These are phyloP conservation scores for Crocodylus rhombifer DNA, from an alignment of 2,797 vertebrate genomes.

Conservation along the genomic window DNA sequence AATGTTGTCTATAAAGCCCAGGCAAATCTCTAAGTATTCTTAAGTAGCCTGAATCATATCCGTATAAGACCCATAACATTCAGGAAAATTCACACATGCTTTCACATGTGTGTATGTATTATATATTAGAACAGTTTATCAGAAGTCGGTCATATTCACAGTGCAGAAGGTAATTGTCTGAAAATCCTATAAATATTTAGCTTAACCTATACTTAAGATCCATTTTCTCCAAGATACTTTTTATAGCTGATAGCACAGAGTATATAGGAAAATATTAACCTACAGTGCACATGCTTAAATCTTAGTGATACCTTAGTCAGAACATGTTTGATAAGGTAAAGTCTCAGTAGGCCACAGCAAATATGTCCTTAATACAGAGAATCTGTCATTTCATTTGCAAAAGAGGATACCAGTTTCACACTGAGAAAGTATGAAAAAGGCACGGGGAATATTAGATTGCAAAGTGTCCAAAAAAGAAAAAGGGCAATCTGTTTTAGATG, in stretches of 20 bases:
- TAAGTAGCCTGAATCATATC: not conserved
- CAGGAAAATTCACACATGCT: not conserved
- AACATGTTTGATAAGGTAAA: not conserved
- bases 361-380: slow-evolving; percentile 46
- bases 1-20: not conserved
- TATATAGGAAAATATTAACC: not conserved
- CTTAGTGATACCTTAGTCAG: not conserved
- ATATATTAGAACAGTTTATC: not conserved
- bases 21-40: not conserved
- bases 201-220: not conserved
- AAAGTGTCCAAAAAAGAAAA: slow-evolving; percentile 21
- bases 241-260: not conserved
- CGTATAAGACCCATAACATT: not conserved
- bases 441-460: slow-evolving; percentile 16
- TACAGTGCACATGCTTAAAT: not conserved
- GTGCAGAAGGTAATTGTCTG: not conserved
- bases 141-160: not conserved
- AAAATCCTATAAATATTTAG: not conserved
- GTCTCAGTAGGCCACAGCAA: slow-evolving; percentile 57
- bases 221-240: not conserved
- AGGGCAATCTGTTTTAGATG: slow-evolving; percentile 17
- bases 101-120: not conserved
- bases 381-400: slow-evolving; percentile 19
- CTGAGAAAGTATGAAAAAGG: not conserved
- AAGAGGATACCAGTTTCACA: slow-evolving; percentile 19